Evolutionary conservation across 2,113 vertebrate species (phyloP), one percentile per base, ranked within the genome.

Genomic region (Antigone vipio): DNA sequence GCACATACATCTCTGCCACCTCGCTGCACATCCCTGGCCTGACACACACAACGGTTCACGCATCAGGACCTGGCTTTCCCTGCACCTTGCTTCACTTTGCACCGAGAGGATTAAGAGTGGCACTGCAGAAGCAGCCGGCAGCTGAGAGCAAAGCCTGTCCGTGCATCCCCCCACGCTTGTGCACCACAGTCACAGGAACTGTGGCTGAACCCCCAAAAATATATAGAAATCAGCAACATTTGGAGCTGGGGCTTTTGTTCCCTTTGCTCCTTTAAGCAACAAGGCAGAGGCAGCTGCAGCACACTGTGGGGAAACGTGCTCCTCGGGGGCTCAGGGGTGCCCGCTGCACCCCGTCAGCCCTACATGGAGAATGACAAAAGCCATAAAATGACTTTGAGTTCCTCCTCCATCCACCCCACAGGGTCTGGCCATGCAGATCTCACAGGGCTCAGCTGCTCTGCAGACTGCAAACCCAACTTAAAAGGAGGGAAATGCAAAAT

Each of bases 61-160:
- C 20, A 21, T 8, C 38, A 83, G 67, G n/a, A 58, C 32, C 7
- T 44, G 30, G 3, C 11, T 42, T 13, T 50, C 22, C 26, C 64
- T 6, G 22, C 35, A 73, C 74, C 74, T 69, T 4, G 0, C 34
- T 50, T 62, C 17, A 0, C 64, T 50, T 71, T 2, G 2, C 32
- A 9, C 12, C 0, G 3, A 0, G 27, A 55, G 22, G 4, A 52
- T 60, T 27, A 26, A 59, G 16, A 1, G 0, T 26, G 45, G 17
- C 35, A 7, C 40, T 15, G 45, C 59, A 69, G 78, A 60, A 85
- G 32, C 63, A 30, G 35, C 20, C 1, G 4, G 55, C 49, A 82
- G n/a, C 66, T 22, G 17, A 42, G n/a, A 59, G 34, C 35, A 75
- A 85, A 91, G 5, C 44, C 47, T 12, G 42, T 23, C 40, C 1